Conservation (phyloP, 2,888 invertebrate genomes). For the Oxyteleia sp. region DNA sequence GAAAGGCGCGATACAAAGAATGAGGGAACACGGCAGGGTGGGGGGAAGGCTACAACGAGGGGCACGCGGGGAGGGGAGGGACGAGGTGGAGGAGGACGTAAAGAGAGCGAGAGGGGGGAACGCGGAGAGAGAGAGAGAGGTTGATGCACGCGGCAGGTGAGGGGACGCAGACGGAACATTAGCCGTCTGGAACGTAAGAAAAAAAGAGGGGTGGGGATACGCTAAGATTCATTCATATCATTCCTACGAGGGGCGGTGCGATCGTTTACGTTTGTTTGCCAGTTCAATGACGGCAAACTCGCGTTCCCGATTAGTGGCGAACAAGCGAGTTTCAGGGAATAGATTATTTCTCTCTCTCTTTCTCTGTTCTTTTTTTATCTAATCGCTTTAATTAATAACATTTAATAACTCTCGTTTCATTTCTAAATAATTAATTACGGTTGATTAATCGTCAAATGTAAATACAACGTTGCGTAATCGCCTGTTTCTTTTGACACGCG, state of each 20-base stretch:
- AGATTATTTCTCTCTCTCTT: too few species aligned
- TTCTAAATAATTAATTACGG: too few species aligned
- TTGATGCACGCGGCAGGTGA: constrained; percentile 86
- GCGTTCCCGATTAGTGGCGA: constrained; percentile 30
- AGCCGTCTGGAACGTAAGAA: constrained; percentile 48
- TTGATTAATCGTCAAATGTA: too few species aligned
- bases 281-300: constrained; percentile 64
- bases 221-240: constrained; percentile 68
- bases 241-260: constrained; percentile 66
- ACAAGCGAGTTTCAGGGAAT: constrained; percentile 9
- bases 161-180: constrained; percentile 35
- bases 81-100: neutral
- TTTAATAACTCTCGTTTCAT: too few species aligned
- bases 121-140: constrained; percentile 88
- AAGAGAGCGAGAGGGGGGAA: constrained; percentile 20
- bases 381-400: too few species aligned
- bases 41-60: constrained; percentile 10
- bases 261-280: constrained; percentile 71
- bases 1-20: constrained; percentile 47
- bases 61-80: too few species aligned
- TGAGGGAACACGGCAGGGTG: constrained; percentile 75
- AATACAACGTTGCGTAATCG: too few species aligned
- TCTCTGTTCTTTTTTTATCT: too few species aligned
- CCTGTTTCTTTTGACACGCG: too few species aligned
- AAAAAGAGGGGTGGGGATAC: constrained; percentile 59